These are phyloP conservation scores for Stichodactyla helianthus DNA, from an alignment of 64 coral and sea anemone genomes.

Conservation along the genomic window DNA sequence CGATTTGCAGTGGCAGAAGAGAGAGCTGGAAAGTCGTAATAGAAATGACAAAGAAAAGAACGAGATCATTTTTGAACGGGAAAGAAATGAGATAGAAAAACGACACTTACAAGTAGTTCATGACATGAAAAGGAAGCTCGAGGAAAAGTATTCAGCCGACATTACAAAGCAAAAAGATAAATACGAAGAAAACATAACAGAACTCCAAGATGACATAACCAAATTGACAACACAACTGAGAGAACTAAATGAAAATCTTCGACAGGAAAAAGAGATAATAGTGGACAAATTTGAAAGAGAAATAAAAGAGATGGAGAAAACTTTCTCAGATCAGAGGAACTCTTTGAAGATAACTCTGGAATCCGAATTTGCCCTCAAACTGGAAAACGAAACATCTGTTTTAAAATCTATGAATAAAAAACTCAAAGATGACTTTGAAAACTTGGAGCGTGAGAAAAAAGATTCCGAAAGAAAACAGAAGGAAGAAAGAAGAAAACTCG, in stretches of 20 bases:
- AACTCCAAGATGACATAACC: conserved; percentile 72
- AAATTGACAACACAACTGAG: conserved; percentile 80
- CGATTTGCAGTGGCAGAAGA: conserved; percentile 87
- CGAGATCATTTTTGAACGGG: conserved; percentile 74
- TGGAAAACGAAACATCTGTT: conserved; percentile 80
- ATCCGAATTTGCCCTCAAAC: conserved; percentile 79
- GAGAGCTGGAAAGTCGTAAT: conserved; percentile 72
- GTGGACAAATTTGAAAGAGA: conserved; percentile 88
- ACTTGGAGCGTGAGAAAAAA: conserved; percentile 70
- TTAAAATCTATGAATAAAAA: conserved; percentile 65
- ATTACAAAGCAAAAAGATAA: conserved; percentile 67
- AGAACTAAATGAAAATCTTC: conserved; percentile 89
- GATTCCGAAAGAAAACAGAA: conserved; percentile 58
- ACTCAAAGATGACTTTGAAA: conserved; percentile 73
- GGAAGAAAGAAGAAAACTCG: conserved; percentile 64
- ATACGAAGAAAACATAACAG: conserved; percentile 85
- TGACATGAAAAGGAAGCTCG: conserved; percentile 51
- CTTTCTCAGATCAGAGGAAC: conserved; percentile 79
- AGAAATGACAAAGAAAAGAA: conserved; percentile 82
- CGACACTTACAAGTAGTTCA: conserved; percentile 57
- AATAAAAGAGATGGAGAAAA: conserved; percentile 88
- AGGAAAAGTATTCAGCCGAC: conserved; percentile 58
- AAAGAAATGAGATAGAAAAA: conserved; percentile 91
- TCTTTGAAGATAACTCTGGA: conserved; percentile 73
- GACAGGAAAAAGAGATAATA: conserved; percentile 87